Evolutionary conservation across 2,797 vertebrate genomes (phyloP), one percentile per base, ranked within the genome.

Genomic region (Brotula barbata): DNA sequence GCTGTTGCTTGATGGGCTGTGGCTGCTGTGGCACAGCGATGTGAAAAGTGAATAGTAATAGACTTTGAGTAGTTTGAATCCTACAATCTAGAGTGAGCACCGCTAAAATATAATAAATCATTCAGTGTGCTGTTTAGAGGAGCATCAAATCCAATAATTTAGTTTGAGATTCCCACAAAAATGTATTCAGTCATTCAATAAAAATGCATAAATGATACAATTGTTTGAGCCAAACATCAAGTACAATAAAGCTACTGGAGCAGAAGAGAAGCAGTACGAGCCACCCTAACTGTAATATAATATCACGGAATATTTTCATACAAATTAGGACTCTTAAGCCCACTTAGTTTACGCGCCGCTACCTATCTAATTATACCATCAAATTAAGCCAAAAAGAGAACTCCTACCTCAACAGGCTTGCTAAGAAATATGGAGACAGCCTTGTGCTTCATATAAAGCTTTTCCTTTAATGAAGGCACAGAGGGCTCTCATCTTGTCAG

Each of bases 331-430:
- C 67, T 71, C 64, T 45, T 78, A 80, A 81, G 48, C 52, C 62
- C 58, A 54, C 54, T 45, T 57, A 67, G 53, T 83, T 84, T 81
- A 82, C 72, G 76, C 73, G 69, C 73, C 71, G 83, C 60, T 78
- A 77, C 68, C 62, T 78, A 74, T 85, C 78, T 81, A 79, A 84
- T 82, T 78, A 84, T 77, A 65, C 33, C 44, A 71, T 68, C 69
- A 73, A 69, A 82, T 81, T 72, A 82, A 77, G 68, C 21, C 56
- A 50, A 52, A 48, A 70, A 65, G 39, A 62, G 63, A 37, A 44
- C 33, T 34, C 28, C 40, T 11, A 51, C 56, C 51, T 23, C 40
- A 33, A 42, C 49, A 67, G 39, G 15, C 21, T 9, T 7, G 6
- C 14, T 44, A 9, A 16, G 20, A 6, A 34, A 20, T 5, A 2